Evolutionary conservation across 2,113 vertebrate species (phyloP).

Genomic region (Phodopus roborovskii): DNA sequence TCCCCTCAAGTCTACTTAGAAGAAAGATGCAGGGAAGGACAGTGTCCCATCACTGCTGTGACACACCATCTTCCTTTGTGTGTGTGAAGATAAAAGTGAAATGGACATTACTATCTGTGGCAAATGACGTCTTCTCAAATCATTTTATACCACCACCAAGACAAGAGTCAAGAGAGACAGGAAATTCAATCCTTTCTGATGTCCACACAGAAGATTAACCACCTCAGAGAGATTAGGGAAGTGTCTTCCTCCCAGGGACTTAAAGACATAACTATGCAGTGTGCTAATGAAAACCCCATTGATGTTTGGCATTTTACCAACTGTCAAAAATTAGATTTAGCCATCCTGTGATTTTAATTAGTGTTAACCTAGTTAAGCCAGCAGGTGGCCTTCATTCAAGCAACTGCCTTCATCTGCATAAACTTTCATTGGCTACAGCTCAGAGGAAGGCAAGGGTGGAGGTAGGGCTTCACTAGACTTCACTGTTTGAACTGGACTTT

Average conservation of each 20-base stretch:
- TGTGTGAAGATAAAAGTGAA: slow-evolving; percentile 23
- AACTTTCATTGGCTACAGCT: not conserved
- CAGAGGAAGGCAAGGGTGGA: not conserved
- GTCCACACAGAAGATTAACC: slow-evolving; percentile 74
- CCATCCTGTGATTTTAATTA: slow-evolving; percentile 75
- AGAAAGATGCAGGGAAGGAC: not conserved
- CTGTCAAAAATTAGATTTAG: slow-evolving; percentile 77
- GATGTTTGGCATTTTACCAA: slow-evolving; percentile 78
- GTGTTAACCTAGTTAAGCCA: slow-evolving; percentile 62
- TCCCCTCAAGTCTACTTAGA: not conserved
- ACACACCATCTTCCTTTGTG: not conserved
- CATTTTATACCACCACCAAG: slow-evolving; percentile 39
- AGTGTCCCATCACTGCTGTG: not conserved
- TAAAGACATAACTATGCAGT: slow-evolving; percentile 54
- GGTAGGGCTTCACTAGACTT: not conserved
- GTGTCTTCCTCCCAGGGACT: slow-evolving; percentile 66
- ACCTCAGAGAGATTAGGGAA: slow-evolving; percentile 71
- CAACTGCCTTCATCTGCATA: slow-evolving; percentile 33
- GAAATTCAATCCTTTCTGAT: slow-evolving; percentile 69
- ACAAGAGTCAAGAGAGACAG: slow-evolving; percentile 60
- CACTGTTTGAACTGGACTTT: slow-evolving; percentile 54
- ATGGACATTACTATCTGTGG: not conserved
- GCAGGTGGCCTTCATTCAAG: slow-evolving; percentile 9
- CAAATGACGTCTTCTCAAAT: slow-evolving; percentile 48
- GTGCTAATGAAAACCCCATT: slow-evolving; percentile 75